Conservation (phyloP, 2,888 invertebrate genomes). For the Heteropelma amictum region DNA sequence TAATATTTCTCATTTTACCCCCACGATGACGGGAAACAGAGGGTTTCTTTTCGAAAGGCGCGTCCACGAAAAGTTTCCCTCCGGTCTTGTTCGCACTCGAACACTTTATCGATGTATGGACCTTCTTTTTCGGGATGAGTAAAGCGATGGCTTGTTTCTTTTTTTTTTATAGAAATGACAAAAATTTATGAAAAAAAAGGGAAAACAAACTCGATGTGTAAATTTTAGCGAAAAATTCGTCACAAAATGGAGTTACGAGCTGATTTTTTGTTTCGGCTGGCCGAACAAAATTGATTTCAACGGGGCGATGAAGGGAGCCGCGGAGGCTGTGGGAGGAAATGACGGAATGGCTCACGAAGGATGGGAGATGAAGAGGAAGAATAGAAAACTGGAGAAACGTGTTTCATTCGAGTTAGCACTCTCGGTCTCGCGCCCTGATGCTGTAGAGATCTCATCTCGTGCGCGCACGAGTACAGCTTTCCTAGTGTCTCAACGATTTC, state of each 20-base stretch:
- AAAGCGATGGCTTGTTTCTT: no score
- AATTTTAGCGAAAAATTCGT: conserved; percentile 42
- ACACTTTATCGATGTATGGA: no score
- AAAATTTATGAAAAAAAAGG: background rate
- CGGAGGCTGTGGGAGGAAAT: background rate
- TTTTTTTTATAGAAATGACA: no score
- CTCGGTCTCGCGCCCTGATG: conserved; percentile 31
- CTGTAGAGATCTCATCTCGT: conserved; percentile 33
- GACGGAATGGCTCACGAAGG: background rate
- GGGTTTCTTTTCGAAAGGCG: no score
- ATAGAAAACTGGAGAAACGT: conserved; percentile 46
- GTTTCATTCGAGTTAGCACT: conserved; percentile 48
- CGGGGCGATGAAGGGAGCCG: conserved; percentile 16
- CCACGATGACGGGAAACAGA: no score
- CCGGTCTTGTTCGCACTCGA: no score
- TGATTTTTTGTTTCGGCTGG: no score
- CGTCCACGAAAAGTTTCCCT: background rate
- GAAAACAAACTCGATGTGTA: background rate
- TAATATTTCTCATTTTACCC: background rate
- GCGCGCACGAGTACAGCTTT: conserved; percentile 15
- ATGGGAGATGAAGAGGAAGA: conserved; percentile 4
- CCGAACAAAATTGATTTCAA: conserved; percentile 60
- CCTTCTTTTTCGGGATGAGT: no score
- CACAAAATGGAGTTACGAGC: conserved; percentile 56
- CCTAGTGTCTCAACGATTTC: conserved; percentile 51